A percentile compares a stretch with the other conserved stretches of the same genome.
Conservation (phyloP, 2,888 invertebrate genomes). For the Entomobrya proxima region DNA sequence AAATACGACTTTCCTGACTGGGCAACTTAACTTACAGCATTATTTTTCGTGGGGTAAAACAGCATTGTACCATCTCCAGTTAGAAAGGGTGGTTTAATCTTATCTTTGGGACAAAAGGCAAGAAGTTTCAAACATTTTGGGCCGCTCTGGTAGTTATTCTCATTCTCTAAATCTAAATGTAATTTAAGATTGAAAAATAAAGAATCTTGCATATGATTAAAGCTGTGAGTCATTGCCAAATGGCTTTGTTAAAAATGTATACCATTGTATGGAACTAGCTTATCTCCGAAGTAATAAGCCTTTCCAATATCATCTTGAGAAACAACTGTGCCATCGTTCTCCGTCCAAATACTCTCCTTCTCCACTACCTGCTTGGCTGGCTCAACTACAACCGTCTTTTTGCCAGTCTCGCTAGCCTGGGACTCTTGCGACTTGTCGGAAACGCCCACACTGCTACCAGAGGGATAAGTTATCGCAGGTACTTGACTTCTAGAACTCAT, state of each 20-base stretch:
- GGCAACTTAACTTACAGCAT: slow-evolving; percentile 54
- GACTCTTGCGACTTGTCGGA: too few relatives aligned
- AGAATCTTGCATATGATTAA: neutral
- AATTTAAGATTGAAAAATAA: neutral
- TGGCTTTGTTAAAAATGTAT: neutral
- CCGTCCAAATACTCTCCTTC: slow-evolving; percentile 63
- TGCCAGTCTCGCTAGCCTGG: neutral
- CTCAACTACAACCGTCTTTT: slow-evolving; percentile 56
- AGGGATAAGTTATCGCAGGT: neutral
- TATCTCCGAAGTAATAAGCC: slow-evolving; percentile 71
- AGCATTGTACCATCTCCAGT: slow-evolving; percentile 69
- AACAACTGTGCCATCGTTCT: slow-evolving; percentile 66
- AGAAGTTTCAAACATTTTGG: slow-evolving; percentile 71
- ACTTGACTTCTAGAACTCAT: too few relatives aligned
- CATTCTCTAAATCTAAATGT: slow-evolving; percentile 55
- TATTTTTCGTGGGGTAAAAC: slow-evolving; percentile 67
- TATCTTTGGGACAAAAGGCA: slow-evolving; percentile 71
- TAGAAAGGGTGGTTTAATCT: slow-evolving; percentile 64
- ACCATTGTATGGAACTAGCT: slow-evolving; percentile 71
- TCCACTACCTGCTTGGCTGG: slow-evolving; percentile 48
- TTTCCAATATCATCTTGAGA: slow-evolving; percentile 62
- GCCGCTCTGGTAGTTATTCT: slow-evolving; percentile 61
- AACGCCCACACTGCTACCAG: neutral
- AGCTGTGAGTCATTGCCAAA: neutral
- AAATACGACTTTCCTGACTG: neutral